These are phyloP conservation scores for Bembecia ichneumoniformis DNA, from an alignment of 2,888 invertebrate species.

Conservation along the genomic window DNA sequence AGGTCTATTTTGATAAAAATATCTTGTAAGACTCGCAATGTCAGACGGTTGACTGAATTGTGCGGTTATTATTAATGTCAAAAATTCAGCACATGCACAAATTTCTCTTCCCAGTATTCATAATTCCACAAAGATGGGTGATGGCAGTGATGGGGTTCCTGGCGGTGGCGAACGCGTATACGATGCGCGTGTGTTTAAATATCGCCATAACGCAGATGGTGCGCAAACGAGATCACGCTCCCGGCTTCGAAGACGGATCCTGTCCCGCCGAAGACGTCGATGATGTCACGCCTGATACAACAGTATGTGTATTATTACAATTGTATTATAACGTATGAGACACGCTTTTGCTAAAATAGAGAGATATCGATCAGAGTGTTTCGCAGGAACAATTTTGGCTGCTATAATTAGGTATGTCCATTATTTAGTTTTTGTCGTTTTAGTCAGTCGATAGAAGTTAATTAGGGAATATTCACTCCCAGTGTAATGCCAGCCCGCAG, in stretches of 20 bases:
- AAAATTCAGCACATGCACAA: neutral
- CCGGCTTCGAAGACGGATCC: conserved; percentile 42
- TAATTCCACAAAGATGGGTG: conserved; percentile 80
- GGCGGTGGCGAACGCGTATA: conserved; percentile 81
- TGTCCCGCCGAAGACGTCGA: conserved; percentile 37
- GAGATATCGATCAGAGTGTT: too few relatives aligned
- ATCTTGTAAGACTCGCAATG: too few relatives aligned
- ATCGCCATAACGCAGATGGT: conserved; percentile 82
- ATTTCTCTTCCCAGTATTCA: conserved; percentile 58
- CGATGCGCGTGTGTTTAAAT: conserved; percentile 81
- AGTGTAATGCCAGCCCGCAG: too few relatives aligned
- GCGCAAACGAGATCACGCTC: conserved; percentile 27
- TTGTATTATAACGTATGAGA: too few relatives aligned
- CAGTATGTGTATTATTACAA: conserved; percentile 25
- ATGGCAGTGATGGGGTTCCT: conserved; percentile 82
- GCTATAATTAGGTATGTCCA: too few relatives aligned
- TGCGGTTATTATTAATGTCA: too few relatives aligned
- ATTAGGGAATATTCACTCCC: too few relatives aligned
- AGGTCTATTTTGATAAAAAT: too few relatives aligned
- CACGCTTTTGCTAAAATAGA: neutral
- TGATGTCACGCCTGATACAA: conserved; percentile 27
- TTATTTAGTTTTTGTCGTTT: too few relatives aligned
- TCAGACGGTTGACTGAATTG: too few relatives aligned
- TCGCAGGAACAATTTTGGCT: too few relatives aligned
- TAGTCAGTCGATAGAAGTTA: too few relatives aligned